Evolutionary conservation across 1,140 invertebrate species (phyloP), one percentile per base, ranked within the genome.

Genomic region (Polypedilum pembai): DNA sequence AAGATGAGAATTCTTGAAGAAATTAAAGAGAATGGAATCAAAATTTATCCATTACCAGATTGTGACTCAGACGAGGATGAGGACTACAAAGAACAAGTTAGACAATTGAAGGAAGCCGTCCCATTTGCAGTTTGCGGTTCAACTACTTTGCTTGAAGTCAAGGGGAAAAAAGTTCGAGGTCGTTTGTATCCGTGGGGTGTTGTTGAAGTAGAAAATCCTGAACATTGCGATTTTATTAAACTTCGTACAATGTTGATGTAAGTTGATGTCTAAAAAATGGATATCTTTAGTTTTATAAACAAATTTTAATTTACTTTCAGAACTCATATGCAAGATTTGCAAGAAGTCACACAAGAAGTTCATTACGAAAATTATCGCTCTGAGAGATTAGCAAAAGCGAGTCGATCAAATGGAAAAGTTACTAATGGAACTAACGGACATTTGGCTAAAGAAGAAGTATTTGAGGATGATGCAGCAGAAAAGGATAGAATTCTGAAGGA

Each of bases 111-210:
- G 80, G 91, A 93, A 80, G 93, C 93, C 56, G 93, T 99, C 41
- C 98, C 98, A 76, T 99, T 99, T 85, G 97, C 98, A 74, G 95
- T 99, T n/a, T 96, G 98, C 83, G 97, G 96, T 76, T 95, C 96
- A 73, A 98, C 96, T 74, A 92, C 91, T 10, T 83, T 95, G 21
- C 86, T 98, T 75, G 96, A 98, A 85, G 93, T 94, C 10, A 90
- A 92, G 79, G 94, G 94, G 21, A 88, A 90, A 72, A 94, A 93
- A 83, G 93, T 96, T 73, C 86, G 96, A 74, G 96, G 95, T 12
- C 88, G 97, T 41, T 86, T 97, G 20, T 99, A 99, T 86, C 96
- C 96, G 0, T 99, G 97, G 97, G 98, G 98, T 63, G 92, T 97
- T 24, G 96, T 99, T 0, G 97, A 99, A 87, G 96, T 99, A n/a